Percentiles rank a stretch among this genome's conserved stretches.
Conservation (phyloP, 2,797 vertebrate genomes). For the Protonibea diacanthus region DNA sequence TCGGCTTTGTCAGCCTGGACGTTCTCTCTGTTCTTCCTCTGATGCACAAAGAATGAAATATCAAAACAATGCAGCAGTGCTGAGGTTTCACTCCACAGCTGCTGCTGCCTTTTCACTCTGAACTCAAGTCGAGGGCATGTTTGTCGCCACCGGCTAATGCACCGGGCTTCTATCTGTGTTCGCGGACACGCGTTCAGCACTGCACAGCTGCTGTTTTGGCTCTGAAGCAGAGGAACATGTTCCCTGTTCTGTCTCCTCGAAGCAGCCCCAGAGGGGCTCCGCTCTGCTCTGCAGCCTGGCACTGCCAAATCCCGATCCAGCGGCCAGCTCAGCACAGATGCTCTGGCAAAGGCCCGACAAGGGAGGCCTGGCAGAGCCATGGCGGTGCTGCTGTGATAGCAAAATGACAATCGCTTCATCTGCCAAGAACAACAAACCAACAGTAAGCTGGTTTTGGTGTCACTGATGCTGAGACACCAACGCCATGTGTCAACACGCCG, state of each 20-base stretch:
- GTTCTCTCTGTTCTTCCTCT: slow-evolving; percentile 13
- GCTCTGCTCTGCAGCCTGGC: slow-evolving; percentile 7
- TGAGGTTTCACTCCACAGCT: slow-evolving; percentile 44
- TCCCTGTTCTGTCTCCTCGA: slow-evolving; percentile 15
- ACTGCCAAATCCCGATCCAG: slow-evolving; percentile 39
- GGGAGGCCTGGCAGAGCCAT: neutral
- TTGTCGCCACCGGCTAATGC: slow-evolving; percentile 27
- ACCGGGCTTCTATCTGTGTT: slow-evolving; percentile 9
- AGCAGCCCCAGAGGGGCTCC: slow-evolving; percentile 21
- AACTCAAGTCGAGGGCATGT: slow-evolving; percentile 9
- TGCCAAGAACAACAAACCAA: slow-evolving; percentile 42
- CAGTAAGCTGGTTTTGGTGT: slow-evolving; percentile 42
- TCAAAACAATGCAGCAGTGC: slow-evolving; percentile 18
- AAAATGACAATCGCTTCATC: slow-evolving; percentile 21
- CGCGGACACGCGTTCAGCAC: neutral
- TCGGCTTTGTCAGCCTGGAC: neutral
- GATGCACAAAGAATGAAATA: slow-evolving; percentile 26
- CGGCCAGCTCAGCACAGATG: slow-evolving; percentile 58
- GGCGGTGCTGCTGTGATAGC: slow-evolving; percentile 15
- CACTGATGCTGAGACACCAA: neutral
- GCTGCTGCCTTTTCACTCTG: slow-evolving; percentile 20
- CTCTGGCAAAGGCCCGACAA: slow-evolving; percentile 33
- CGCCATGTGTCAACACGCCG: neutral
- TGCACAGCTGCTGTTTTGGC: slow-evolving; percentile 49
- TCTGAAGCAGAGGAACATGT: slow-evolving; percentile 37